phyloP scores from a whole-genome alignment of 2,797 vertebrate genomes.

The Podargus strigoides region DNA sequence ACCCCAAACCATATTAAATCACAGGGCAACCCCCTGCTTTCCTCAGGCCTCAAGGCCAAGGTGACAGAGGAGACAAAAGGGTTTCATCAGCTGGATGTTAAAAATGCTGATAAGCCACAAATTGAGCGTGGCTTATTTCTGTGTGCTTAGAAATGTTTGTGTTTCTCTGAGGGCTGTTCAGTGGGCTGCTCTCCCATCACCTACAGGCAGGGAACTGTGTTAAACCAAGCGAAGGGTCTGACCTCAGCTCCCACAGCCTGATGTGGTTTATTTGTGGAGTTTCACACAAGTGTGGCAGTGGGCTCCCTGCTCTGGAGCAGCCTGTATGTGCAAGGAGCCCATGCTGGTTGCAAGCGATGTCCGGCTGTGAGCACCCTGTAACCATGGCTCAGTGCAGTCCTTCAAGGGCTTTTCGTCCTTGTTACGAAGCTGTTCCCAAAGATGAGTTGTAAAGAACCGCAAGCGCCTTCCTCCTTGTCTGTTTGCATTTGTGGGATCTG shows the following conservation, averaged over 20 bases:
- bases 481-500: conserved; percentile 44
- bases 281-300: background rate
- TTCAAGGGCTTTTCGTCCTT: background rate
- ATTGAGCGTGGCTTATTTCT: background rate
- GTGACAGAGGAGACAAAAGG: background rate
- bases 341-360: background rate
- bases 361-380: rapidly evolving
- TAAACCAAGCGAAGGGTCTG: background rate
- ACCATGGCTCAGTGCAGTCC: rapidly evolving
- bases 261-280: background rate
- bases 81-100: background rate
- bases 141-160: background rate
- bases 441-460: background rate
- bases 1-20: background rate
- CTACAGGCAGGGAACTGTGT: background rate
- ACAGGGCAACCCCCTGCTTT: background rate
- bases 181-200: background rate
- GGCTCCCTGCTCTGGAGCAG: background rate
- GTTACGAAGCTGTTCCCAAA: background rate
- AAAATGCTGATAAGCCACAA: background rate
- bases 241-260: background rate
- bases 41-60: background rate
- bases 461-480: background rate
- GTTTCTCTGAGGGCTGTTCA: background rate
- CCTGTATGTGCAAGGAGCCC: rapidly evolving